A percentile compares a stretch with the other conserved stretches of the same genome.
Evolutionary conservation across 2,113 vertebrate species (phyloP).

Genomic region (Equus quagga): DNA sequence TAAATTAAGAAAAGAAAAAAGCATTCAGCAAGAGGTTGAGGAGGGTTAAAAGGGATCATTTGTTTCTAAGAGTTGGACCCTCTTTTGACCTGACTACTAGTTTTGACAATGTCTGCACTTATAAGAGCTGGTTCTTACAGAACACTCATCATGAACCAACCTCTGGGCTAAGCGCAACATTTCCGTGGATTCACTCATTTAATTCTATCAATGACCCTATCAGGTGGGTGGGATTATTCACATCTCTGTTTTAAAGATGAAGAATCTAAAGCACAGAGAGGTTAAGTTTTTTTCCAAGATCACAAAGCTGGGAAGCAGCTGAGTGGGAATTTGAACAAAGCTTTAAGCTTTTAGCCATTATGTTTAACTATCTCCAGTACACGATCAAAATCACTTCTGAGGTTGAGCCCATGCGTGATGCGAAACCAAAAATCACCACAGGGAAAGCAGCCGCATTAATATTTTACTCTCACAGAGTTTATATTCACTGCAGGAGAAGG

Average conservation of each 20-base stretch:
- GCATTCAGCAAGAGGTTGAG: neutral
- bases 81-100: neutral
- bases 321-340: neutral
- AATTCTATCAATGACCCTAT: neutral
- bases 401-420: neutral
- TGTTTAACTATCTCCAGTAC: neutral
- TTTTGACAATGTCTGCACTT: neutral
- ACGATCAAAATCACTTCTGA: neutral
- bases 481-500: neutral
- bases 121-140: neutral
- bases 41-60: neutral
- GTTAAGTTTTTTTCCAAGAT: neutral
- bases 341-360: neutral
- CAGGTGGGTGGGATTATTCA: neutral
- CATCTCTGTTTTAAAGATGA: constrained; percentile 30
- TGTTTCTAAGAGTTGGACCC: neutral
- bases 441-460: neutral
- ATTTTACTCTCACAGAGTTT: neutral
- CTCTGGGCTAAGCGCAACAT: neutral
- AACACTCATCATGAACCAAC: neutral
- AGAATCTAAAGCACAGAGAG: neutral
- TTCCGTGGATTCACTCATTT: neutral
- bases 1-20: neutral
- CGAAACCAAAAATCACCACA: neutral
- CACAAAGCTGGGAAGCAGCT: neutral